These are phyloP conservation scores for Imbricaverruca yamaguchii DNA, from an alignment of 2,888 invertebrate species.

Conservation along the genomic window DNA sequence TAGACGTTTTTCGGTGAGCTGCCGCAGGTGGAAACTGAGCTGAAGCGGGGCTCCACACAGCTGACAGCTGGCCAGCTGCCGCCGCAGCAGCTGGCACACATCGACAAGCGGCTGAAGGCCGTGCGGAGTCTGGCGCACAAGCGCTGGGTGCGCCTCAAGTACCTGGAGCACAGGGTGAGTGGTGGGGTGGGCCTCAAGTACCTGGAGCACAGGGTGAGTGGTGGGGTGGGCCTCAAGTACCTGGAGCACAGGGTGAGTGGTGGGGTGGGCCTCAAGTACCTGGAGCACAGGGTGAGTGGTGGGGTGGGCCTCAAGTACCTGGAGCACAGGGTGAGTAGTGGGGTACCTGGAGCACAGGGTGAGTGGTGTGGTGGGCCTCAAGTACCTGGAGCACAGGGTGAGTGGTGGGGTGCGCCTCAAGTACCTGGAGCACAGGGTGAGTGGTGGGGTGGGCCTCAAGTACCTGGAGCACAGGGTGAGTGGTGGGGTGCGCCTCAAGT, in stretches of 20 bases:
- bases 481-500: conserved; percentile 35
- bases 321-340: too few species aligned
- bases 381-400: too few species aligned
- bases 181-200: too few species aligned
- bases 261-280: too few species aligned
- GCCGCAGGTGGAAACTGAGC: conserved; percentile 66
- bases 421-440: too few species aligned
- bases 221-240: too few species aligned
- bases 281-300: conserved; percentile 62
- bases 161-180: conserved; percentile 72
- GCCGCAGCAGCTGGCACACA: conserved; percentile 68
- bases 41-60: conserved; percentile 62
- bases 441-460: too few species aligned
- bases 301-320: too few species aligned
- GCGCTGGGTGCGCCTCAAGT: conserved; percentile 75
- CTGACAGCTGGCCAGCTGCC: conserved; percentile 63
- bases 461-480: too few species aligned
- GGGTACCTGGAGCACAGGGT: too few species aligned
- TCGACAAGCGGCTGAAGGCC: conserved; percentile 67
- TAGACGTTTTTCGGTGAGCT: conserved; percentile 75
- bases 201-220: conserved; percentile 62
- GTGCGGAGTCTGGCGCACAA: conserved; percentile 69
- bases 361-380: too few species aligned
- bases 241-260: conserved; percentile 62
- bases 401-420: too few species aligned